phyloP scores from a whole-genome alignment of 2,888 invertebrate genomes.

The Panorpa germanica region DNA sequence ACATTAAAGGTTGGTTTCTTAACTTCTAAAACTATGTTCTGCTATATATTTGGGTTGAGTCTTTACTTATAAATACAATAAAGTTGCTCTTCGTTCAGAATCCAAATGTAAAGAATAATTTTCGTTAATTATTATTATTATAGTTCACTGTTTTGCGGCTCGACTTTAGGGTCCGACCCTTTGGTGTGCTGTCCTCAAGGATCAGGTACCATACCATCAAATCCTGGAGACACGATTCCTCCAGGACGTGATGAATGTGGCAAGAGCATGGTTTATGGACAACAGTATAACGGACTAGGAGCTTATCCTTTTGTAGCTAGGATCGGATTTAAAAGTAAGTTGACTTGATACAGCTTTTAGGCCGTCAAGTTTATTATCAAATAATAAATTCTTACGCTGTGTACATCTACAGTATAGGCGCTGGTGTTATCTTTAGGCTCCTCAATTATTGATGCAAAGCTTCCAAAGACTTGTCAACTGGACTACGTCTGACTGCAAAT shows the following conservation, averaged over 20 bases:
- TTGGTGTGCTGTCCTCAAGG: constrained; percentile 23
- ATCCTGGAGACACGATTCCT: constrained; percentile 15
- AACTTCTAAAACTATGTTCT: no score
- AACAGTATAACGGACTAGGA: constrained; percentile 45
- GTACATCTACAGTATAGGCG: no score
- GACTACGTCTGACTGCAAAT: neutral
- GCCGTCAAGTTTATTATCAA: neutral
- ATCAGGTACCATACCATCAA: neutral
- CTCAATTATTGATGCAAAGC: no score
- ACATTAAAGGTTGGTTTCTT: no score
- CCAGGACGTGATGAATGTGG: constrained; percentile 34
- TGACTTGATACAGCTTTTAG: constrained; percentile 1
- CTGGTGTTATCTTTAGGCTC: no score
- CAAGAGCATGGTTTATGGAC: constrained; percentile 41
- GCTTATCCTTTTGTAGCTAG: constrained; percentile 59
- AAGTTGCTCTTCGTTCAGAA: no score
- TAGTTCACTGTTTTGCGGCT: constrained; percentile 22
- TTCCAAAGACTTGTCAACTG: neutral
- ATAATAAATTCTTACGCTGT: no score
- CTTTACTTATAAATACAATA: no score
- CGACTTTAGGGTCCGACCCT: constrained; percentile 20
- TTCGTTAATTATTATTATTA: constrained; percentile 24
- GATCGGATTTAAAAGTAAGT: constrained; percentile 56
- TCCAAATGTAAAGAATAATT: no score
- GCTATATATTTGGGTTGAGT: no score